Percentiles rank a stretch among this genome's conserved stretches.
phyloP scores from a whole-genome alignment of 2,113 vertebrate species.

The Anoura caudifer region DNA sequence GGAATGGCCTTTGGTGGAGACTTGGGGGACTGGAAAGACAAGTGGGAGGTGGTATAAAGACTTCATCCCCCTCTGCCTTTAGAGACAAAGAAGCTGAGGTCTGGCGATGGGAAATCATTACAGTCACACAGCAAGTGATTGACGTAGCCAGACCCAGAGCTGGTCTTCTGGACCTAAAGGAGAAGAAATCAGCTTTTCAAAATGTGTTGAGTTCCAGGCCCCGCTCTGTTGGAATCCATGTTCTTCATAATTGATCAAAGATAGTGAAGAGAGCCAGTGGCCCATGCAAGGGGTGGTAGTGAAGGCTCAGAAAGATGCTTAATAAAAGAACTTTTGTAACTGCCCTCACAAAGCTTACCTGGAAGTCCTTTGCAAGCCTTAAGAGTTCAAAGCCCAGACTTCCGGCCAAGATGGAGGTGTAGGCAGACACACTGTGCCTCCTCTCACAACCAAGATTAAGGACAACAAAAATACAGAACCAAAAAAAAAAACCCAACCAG shows the following conservation, averaged over 20 bases:
- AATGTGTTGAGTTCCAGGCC: neutral
- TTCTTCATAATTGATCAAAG: neutral
- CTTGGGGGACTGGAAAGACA: neutral
- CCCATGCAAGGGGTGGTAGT: neutral
- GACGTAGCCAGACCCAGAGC: neutral
- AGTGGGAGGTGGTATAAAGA: neutral
- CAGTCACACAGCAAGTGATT: neutral
- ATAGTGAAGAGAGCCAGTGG: neutral
- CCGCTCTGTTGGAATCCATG: neutral
- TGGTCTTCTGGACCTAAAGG: neutral
- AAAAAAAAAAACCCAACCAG: too few relatives aligned
- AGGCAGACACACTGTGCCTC: too few relatives aligned
- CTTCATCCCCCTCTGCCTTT: neutral
- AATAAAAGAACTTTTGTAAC: neutral
- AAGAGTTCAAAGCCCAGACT: neutral
- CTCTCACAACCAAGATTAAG: too few relatives aligned
- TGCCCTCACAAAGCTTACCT: neutral
- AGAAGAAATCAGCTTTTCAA: neutral
- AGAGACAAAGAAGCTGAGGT: neutral
- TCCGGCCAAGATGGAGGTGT: too few relatives aligned
- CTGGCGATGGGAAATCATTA: neutral
- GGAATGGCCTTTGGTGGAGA: neutral
- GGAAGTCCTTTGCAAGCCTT: neutral
- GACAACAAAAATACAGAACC: too few relatives aligned
- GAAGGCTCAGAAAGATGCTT: neutral